These are phyloP conservation scores for Carabus problematicus DNA, from an alignment of 2,888 invertebrate species.

Conservation along the genomic window DNA sequence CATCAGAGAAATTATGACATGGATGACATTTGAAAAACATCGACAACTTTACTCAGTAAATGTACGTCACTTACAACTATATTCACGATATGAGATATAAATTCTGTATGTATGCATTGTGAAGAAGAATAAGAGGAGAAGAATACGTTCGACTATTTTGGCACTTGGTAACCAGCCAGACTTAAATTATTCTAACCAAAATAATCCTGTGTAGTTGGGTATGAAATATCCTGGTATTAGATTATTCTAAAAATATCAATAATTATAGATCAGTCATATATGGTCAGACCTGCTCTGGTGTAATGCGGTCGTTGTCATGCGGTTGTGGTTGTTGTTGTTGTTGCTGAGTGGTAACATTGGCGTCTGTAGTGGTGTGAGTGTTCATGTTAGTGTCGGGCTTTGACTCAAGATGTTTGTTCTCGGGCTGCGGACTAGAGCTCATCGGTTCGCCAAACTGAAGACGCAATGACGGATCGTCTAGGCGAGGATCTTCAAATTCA, in stretches of 20 bases:
- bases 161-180: slow-evolving; percentile 33
- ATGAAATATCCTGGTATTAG: slow-evolving; percentile 23
- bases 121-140: slow-evolving; percentile 15
- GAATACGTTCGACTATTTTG: slow-evolving; percentile 31
- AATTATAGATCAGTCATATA: slow-evolving; percentile 13
- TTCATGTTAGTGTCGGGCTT: slow-evolving; percentile 54
- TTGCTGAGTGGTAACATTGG: slow-evolving; percentile 11
- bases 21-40: too few species aligned
- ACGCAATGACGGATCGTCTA: slow-evolving; percentile 58
- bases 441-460: slow-evolving; percentile 52
- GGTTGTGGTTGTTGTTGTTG: too few species aligned
- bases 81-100: slow-evolving; percentile 31
- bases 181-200: slow-evolving; percentile 14
- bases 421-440: slow-evolving; percentile 45
- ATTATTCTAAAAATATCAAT: slow-evolving; percentile 21
- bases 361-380: slow-evolving; percentile 48
- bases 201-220: slow-evolving; percentile 27
- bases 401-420: slow-evolving; percentile 45
- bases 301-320: slow-evolving; percentile 12
- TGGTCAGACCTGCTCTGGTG: slow-evolving; percentile 25
- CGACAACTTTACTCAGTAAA: too few species aligned
- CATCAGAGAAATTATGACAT: too few species aligned
- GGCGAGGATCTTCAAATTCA: slow-evolving; percentile 55
- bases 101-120: background rate
- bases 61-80: slow-evolving; percentile 8